Conservation (phyloP, 2,113 vertebrate genomes). For the Saimiri boliviensis region DNA sequence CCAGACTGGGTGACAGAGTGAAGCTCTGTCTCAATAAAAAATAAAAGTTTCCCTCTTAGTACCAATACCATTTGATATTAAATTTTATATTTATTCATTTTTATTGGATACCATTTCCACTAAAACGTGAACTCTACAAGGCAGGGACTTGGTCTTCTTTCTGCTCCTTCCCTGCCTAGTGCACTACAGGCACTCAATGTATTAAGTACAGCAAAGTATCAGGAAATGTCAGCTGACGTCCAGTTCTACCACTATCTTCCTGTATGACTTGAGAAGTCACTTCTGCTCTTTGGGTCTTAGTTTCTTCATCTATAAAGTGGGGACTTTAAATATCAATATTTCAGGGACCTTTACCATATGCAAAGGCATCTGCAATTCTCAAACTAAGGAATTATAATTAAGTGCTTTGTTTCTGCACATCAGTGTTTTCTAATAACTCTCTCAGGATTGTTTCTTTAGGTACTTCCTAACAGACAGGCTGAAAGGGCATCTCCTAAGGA, state of each 20-base stretch:
- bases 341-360: neutral
- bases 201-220: neutral
- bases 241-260: neutral
- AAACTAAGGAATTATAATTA: neutral
- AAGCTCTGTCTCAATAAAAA: too few relatives aligned
- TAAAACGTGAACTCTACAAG: neutral
- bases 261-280: neutral
- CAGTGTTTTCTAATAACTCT: neutral
- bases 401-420: neutral
- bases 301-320: neutral
- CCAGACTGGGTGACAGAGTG: too few relatives aligned
- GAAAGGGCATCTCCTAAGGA: neutral
- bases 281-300: slow-evolving; percentile 24
- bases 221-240: neutral
- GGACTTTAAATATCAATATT: neutral
- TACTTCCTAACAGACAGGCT: neutral
- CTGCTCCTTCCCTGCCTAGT: neutral
- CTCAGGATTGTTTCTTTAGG: neutral
- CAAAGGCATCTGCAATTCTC: neutral
- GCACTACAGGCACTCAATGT: neutral
- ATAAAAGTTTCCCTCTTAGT: neutral
- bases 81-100: neutral
- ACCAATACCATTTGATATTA: neutral
- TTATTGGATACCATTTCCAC: neutral
- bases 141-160: neutral